Base-by-base conservation (phyloP, 2,797 vertebrate species). In the Urosaurus nigricauda region DNA sequence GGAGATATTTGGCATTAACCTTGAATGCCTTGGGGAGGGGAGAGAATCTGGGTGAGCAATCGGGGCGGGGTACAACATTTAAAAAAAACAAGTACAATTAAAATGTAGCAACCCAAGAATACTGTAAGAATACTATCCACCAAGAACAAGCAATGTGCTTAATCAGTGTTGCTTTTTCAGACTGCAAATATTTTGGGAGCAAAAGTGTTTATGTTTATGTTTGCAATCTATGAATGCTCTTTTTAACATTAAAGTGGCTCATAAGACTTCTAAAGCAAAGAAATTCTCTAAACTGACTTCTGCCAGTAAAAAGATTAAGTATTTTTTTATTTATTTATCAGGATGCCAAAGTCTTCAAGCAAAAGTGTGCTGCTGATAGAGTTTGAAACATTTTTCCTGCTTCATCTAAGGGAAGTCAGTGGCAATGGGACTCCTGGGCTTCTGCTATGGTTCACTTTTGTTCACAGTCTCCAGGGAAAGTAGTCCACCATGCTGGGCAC, bases 141-240 rank as follows among this genome's bases (percentile, higher is more conserved):
- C n/a, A n/a, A n/a, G n/a, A n/a, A n/a, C n/a, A n/a, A n/a, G n/a
- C n/a, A n/a, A n/a, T n/a, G n/a, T n/a, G n/a, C n/a, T n/a, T n/a
- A n/a, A n/a, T n/a, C n/a, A n/a, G n/a, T n/a, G n/a, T n/a, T n/a
- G n/a, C n/a, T n/a, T n/a, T n/a, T n/a, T n/a, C n/a, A n/a, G n/a
- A n/a, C n/a, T n/a, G n/a, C n/a, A n/a, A n/a, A n/a, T n/a, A n/a
- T n/a, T n/a, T n/a, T n/a, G n/a, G n/a, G n/a, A n/a, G n/a, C n/a
- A n/a, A n/a, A n/a, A n/a, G n/a, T n/a, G n/a, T n/a, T n/a, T n/a
- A n/a, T n/a, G n/a, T 89, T 90, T 94, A 89, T 90, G 90, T 93
- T 89, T 79, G 88, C 92, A 91, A 79, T 96, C 95, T 96, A 88
- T 92, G 93, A 91, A 97, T 95, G 94, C 56, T 80, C 87, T 94